Evolutionary conservation across 2,888 invertebrate genomes (phyloP).

Genomic region (Apantesis nais): DNA sequence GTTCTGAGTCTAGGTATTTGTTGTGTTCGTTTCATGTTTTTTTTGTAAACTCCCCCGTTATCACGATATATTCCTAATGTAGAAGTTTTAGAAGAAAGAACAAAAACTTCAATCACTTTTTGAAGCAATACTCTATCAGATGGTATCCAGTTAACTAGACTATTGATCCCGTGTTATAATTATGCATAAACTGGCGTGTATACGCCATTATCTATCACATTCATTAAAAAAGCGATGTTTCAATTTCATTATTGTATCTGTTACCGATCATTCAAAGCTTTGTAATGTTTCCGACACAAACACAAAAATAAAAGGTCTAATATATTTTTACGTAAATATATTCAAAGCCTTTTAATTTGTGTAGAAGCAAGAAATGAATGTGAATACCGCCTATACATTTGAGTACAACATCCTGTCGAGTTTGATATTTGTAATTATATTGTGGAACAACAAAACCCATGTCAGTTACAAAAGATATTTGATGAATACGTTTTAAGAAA

Average conservation of each 20-base stretch:
- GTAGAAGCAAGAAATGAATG: neutral
- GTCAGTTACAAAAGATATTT: neutral
- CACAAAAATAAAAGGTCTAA: neutral
- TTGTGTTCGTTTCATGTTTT: too few species aligned
- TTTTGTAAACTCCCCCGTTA: too few species aligned
- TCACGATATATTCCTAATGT: too few species aligned
- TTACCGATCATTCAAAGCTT: neutral
- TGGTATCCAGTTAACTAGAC: too few species aligned
- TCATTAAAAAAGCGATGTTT: neutral
- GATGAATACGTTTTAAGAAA: neutral
- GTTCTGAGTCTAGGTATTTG: too few species aligned
- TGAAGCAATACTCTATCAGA: too few species aligned
- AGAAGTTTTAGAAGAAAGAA: too few species aligned
- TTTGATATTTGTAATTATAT: slow-evolving; percentile 4
- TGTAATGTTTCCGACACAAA: neutral
- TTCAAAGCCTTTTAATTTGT: neutral
- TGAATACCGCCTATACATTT: neutral
- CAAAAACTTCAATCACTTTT: too few species aligned
- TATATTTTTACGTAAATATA: neutral
- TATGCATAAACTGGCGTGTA: neutral
- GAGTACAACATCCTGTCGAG: neutral
- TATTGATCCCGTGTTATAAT: too few species aligned
- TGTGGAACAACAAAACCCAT: neutral
- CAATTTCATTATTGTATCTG: neutral
- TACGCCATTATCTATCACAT: neutral